Base-by-base conservation (phyloP, 2,113 vertebrate genomes). In the Cyphomyrus plagiostoma region DNA sequence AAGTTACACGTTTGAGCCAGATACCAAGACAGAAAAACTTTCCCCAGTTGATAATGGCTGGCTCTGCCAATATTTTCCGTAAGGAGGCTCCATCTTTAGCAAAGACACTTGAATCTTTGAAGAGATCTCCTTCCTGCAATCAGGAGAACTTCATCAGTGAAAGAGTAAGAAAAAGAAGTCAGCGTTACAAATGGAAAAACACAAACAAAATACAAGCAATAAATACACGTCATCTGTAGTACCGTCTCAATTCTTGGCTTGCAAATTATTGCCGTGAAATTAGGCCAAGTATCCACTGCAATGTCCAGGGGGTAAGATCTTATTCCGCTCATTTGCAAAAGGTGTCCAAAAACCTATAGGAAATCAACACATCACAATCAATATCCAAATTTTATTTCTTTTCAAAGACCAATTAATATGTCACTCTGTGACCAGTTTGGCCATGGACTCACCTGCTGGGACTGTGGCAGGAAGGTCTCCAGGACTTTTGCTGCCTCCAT, bases 281-380 rank as follows among this genome's bases (percentile, higher is more conserved):
- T 88, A 80, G 95, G 94, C 94, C 95, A 95, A 2, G 13, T 92
- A 90, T 95, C 94, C 92, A 92, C 95, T 2, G 93, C 58, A 80
- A 95, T 83, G 45, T 90, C 89, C 3, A 91, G 7, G 0, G 92
- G 91, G 21, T 94, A 91, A 56, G 91, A 82, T 50, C 42, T 42
- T 17, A 90, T 85, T 89, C 88, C 90, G 85, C 3, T 95, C 35
- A 86, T 91, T 11, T 92, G 0, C 4, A 93, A 77, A 88, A 95
- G 53, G 42, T 1, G 82, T 4, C 94, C 93, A 56, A 93, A 94
- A 17, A 92, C 93, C 94, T 95, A 35, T 35, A 30, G 2, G 88
- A 74, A 90, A 15, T 82, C 13, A 66, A 50, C 17, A 11, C 23
- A 30, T 26, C 4, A 30, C 46, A 23, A 8, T 42, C 23, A 42